phyloP scores from a whole-genome alignment of 2,113 vertebrate species.

The Melanerpes aurifrons region DNA sequence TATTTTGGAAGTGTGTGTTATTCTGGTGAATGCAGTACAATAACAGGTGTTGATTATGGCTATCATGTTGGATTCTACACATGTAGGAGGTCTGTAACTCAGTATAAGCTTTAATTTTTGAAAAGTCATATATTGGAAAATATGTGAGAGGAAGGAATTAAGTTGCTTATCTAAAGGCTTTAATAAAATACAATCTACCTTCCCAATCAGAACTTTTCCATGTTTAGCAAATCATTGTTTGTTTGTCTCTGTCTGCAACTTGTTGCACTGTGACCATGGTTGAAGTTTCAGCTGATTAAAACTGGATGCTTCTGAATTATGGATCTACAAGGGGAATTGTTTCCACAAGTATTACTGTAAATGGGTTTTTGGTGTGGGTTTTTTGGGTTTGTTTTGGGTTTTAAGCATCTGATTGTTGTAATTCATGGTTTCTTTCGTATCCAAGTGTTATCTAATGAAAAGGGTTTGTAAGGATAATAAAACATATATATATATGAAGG shows the following conservation, averaged over 20 bases:
- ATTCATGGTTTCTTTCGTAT: not conserved
- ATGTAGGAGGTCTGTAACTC: not conserved
- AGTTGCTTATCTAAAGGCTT: not conserved
- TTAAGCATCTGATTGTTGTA: not conserved
- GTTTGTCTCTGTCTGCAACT: not conserved
- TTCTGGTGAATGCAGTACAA: not conserved
- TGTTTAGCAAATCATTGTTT: not conserved
- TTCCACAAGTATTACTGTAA: not conserved
- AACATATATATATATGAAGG: not conserved
- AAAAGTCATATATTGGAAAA: not conserved
- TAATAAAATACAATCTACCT: not conserved
- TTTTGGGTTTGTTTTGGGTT: not conserved
- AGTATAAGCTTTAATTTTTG: not conserved
- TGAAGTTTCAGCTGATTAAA: not conserved
- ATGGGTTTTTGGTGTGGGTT: not conserved
- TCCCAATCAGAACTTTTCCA: not conserved
- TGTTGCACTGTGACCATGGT: rapidly evolving
- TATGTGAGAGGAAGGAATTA: not conserved
- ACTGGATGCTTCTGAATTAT: not conserved
- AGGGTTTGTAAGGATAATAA: not conserved
- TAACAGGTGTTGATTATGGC: not conserved
- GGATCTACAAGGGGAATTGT: not conserved
- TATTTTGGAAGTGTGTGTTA: not conserved
- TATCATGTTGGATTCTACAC: not conserved
- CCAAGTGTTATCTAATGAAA: not conserved